Conservation (phyloP, 2,888 invertebrate species). For the Lasioglossum oenotherae region DNA sequence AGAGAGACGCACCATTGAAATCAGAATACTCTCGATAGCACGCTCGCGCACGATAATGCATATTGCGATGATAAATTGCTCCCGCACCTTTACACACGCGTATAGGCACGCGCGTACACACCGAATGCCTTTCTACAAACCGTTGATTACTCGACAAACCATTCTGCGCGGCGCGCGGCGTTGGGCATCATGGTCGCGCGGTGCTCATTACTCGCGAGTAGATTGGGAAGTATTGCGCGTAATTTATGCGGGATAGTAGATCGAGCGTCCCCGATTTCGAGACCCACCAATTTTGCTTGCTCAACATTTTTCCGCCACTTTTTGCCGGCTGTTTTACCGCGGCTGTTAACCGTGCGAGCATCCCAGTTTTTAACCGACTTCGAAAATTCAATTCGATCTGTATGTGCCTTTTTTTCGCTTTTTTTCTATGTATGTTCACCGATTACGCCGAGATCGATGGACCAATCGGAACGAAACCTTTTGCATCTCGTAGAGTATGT, state of each 20-base stretch:
- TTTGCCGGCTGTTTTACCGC: not conserved
- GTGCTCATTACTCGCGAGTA: slow-evolving; percentile 34
- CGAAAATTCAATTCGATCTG: too few species aligned
- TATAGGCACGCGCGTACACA: not conserved
- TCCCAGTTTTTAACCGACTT: not conserved
- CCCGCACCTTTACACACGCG: slow-evolving; percentile 23
- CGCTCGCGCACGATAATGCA: slow-evolving; percentile 40
- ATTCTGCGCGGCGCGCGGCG: not conserved
- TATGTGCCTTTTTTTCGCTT: too few species aligned
- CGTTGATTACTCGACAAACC: slow-evolving; percentile 57
- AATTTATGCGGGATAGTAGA: slow-evolving; percentile 31
- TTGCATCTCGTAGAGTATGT: too few species aligned
- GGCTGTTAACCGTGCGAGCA: not conserved
- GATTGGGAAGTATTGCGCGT: slow-evolving; percentile 36
- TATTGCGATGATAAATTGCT: slow-evolving; percentile 52
- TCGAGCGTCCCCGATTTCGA: slow-evolving; percentile 10
- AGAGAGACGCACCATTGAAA: slow-evolving; percentile 17
- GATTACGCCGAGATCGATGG: too few species aligned
- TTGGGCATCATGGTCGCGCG: slow-evolving; percentile 15
- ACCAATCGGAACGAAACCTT: too few species aligned
- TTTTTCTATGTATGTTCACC: too few species aligned
- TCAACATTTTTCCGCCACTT: not conserved
- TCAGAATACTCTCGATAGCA: slow-evolving; percentile 48
- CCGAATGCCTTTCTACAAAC: slow-evolving; percentile 50
- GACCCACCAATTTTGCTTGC: not conserved